These are phyloP conservation scores for Bos javanicus DNA, from an alignment of 2,113 vertebrate species.

Conservation along the genomic window DNA sequence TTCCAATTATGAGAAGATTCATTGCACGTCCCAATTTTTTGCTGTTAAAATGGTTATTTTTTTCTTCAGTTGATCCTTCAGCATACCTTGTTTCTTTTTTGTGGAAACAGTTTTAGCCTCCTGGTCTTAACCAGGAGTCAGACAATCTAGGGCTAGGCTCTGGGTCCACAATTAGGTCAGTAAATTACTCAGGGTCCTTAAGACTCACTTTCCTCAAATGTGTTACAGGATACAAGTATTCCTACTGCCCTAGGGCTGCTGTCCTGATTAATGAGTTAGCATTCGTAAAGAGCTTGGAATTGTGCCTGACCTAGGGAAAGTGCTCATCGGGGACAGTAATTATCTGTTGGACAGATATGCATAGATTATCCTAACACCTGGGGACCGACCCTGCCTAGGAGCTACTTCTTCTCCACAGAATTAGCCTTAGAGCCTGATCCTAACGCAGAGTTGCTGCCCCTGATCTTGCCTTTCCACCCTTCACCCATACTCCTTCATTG, in stretches of 20 bases:
- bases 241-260: not conserved
- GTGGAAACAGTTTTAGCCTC: not conserved
- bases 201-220: not conserved
- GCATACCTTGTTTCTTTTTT: not conserved
- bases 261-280: not conserved
- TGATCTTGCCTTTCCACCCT: not conserved
- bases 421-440: not conserved
- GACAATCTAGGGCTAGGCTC: not conserved
- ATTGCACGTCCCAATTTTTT: not conserved
- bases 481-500: not conserved
- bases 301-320: not conserved
- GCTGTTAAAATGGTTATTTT: not conserved
- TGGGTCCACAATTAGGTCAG: not conserved
- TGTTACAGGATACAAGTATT: not conserved
- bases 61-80: not conserved
- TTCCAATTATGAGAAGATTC: not conserved
- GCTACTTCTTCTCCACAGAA: not conserved
- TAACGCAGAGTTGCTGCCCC: not conserved
- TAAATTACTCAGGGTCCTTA: not conserved
- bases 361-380: not conserved
- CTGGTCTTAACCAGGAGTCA: not conserved
- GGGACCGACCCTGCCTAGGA: not conserved
- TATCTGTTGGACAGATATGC: not conserved
- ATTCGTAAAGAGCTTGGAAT: not conserved
- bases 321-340: rapidly evolving